Base-by-base conservation (phyloP, 2,797 vertebrate genomes). In the Falco peregrinus region DNA sequence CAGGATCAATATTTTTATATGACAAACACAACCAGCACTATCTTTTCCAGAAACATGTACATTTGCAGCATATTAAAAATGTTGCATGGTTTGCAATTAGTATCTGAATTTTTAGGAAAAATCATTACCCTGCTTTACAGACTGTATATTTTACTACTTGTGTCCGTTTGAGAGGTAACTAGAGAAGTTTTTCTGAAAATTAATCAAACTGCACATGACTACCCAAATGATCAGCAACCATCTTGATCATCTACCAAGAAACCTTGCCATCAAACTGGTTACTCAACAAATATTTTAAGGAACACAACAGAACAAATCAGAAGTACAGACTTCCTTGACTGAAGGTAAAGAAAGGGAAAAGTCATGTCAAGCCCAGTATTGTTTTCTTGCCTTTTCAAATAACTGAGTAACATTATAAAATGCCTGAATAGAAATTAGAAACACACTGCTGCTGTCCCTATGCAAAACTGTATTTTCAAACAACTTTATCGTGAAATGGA, bases 151-250 rank as follows among this genome's bases (percentile, higher is more conserved):
- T 69, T 41, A 67, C 45, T 56, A 61, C 28, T 45, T 22, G 73
- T 3, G 5, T 35, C 17, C 29, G 28, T 25, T 10, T 56, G 88
- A 82, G 70, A 13, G 19, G 53, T 68, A 97, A 96, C 56, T 81
- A 74, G 79, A 95, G 69, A 83, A n/a, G 28, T 37, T 96, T 95
- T 94, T 87, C 57, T 93, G 47, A 96, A 97, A 90, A 33, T 45
- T 64, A 81, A 94, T 50, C 48, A 81, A 89, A 94, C 50, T 56
- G 94, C 60, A 74, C 19, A 67, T 54, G 84, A 95, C 65, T 48
- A 74, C 14, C 57, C 33, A 64, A 77, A 56, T 59, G 5, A 92
- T 74, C 86, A 51, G 70, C 76, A 93, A 95, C 64, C 87, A 71
- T 63, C 43, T 77, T 4, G 41, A 73, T 56, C 26, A 18, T 50